Conservation (phyloP, 2,113 vertebrate species). For the Dunckerocampus dactyliophorus region DNA sequence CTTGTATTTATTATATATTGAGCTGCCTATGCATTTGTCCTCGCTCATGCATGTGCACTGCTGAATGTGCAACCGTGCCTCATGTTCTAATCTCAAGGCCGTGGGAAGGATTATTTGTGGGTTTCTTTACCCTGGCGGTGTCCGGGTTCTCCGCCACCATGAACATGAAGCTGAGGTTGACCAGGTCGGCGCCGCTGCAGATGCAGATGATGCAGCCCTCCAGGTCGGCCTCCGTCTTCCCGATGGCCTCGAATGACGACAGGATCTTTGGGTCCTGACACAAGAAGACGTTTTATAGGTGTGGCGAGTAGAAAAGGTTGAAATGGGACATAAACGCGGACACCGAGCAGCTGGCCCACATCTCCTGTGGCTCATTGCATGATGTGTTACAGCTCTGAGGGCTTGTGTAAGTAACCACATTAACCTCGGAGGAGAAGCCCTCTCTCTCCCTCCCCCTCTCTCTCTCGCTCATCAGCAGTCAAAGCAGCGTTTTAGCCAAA, state of each 20-base stretch:
- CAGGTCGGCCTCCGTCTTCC: slow-evolving; percentile 88
- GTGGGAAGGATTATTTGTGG: no score
- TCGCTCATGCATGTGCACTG: no score
- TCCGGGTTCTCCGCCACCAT: slow-evolving; percentile 91
- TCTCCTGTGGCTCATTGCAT: slow-evolving; percentile 47
- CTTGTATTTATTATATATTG: no score
- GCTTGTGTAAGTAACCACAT: slow-evolving; percentile 44
- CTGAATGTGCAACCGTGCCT: no score
- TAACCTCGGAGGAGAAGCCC: slow-evolving; percentile 47
- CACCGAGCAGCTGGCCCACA: slow-evolving; percentile 23
- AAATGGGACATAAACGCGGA: background rate
- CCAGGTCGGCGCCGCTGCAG: slow-evolving; percentile 93
- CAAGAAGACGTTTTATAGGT: background rate
- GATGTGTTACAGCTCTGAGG: slow-evolving; percentile 44
- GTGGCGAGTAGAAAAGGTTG: background rate
- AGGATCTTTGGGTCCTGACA: slow-evolving; percentile 92
- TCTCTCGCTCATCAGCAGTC: slow-evolving; percentile 1
- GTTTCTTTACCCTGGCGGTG: slow-evolving; percentile 81
- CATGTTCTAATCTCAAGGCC: no score
- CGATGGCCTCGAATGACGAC: slow-evolving; percentile 84
- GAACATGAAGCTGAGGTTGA: slow-evolving; percentile 96
- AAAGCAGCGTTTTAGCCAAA: slow-evolving; percentile 7
- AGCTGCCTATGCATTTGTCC: no score
- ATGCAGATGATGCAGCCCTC: slow-evolving; percentile 92
- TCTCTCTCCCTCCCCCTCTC: slow-evolving; percentile 8